Base-by-base conservation (phyloP, 92 coral and sea anemone species). In the Porites cylindrica region DNA sequence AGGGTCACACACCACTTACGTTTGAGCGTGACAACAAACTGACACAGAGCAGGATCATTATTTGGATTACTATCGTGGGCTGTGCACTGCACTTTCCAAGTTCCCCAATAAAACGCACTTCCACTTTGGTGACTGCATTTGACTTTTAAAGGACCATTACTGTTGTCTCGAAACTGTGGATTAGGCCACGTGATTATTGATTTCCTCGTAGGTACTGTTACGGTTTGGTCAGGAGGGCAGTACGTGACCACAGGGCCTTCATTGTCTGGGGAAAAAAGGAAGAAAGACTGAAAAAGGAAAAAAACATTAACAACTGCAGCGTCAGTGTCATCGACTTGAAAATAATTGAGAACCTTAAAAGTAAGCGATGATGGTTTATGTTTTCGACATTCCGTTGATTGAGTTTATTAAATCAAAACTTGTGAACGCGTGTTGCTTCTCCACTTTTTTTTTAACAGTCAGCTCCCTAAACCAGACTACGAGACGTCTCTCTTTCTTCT, bases 61-160 rank as follows among this genome's bases (percentile, higher is more conserved):
- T 24, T 56, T 2, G 88, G 88, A 59, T 85, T 85, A 53, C 77
- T 85, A 67, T 85, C 88, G 12, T 76, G 51, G 2, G 88, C 88
- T 4, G 29, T 60, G 29, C 87, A 83, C 18, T 72, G 80, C 8
- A 83, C 72, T 10, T 83, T 83, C 87, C 87, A 83, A 8, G 70
- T 78, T 52, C 88, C 88, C 88, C 88, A 85, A n/a, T 62, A 85
- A 70, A 85, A 85, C 66, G 26, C 26, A 17, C 16, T 78, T 9
- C 88, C 88, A 24, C 88, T 85, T 26, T 76, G 21, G 13, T 77
- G 83, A 65, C 54, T 85, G 58, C 88, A 85, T 19, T 21, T 38
- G 14, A 85, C 24, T 1, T 12, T 32, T 20, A 85, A 16, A 14
- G 21, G 83, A 38, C 53, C 61, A 12, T 18, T 69, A 24, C 88